These are phyloP conservation scores for Poecilobothrus nobilitatus DNA, from an alignment of 2,888 invertebrate species.

Conservation along the genomic window DNA sequence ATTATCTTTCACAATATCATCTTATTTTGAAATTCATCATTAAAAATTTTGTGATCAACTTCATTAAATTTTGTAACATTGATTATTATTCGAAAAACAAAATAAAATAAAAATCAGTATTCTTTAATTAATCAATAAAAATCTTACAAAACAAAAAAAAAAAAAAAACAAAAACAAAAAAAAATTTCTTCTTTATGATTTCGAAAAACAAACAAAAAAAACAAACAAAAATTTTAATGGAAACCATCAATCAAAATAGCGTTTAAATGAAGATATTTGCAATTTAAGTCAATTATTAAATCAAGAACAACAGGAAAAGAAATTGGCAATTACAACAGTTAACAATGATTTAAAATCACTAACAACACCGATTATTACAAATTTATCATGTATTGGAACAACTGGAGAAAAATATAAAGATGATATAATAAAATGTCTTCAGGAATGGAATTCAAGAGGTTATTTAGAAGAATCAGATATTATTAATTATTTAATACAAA, in stretches of 20 bases:
- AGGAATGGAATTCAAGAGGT: neutral
- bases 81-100: too few species aligned
- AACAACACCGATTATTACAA: conserved; percentile 30
- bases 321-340: conserved; percentile 15
- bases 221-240: neutral
- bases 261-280: conserved; percentile 51
- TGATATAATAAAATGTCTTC: neutral
- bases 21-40: neutral
- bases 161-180: too few species aligned
- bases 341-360: conserved; percentile 36
- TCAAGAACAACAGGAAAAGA: conserved; percentile 28
- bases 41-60: too few species aligned
- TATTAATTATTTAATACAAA: conserved; percentile 18
- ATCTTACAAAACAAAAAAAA: too few species aligned
- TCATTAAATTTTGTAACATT: too few species aligned
- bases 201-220: neutral
- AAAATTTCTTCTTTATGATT: neutral
- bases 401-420: conserved; percentile 39
- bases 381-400: conserved; percentile 43
- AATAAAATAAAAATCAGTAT: too few species aligned
- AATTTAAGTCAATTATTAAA: conserved; percentile 50
- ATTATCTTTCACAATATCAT: neutral
- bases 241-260: conserved; percentile 39
- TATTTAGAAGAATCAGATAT: conserved; percentile 18
- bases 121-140: too few species aligned